Evolutionary conservation across 1,140 invertebrate genomes (phyloP).

Genomic region (Sminthurides bifidus): DNA sequence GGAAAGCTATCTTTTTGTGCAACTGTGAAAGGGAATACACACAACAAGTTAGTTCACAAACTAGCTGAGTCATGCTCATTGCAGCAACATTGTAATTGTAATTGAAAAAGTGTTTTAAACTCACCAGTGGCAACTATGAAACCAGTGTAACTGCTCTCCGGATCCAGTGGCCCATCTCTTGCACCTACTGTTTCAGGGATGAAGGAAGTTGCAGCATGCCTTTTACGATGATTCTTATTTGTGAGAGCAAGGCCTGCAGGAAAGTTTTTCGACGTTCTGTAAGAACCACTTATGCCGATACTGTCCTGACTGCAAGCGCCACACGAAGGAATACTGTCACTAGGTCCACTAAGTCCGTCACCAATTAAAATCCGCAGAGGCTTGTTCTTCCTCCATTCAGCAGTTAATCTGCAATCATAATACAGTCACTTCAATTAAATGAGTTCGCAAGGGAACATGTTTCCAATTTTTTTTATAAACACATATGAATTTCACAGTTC

Average conservation of each 20-base stretch:
- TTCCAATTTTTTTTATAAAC: no score
- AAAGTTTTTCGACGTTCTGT: slow-evolving; percentile 4
- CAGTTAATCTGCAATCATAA: slow-evolving; percentile 25
- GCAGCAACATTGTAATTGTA: no score
- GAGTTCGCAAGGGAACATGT: no score
- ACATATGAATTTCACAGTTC: no score
- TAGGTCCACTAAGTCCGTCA: no score
- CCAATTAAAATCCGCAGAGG: no score
- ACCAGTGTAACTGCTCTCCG: slow-evolving; percentile 63
- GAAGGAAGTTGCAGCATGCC: slow-evolving; percentile 11
- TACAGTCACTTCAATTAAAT: slow-evolving; percentile 7
- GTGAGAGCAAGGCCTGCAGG: slow-evolving; percentile 1
- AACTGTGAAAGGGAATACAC: neutral
- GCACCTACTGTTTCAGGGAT: slow-evolving; percentile 8
- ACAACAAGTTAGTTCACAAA: neutral
- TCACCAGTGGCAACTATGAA: slow-evolving; percentile 68
- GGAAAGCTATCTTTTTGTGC: no score
- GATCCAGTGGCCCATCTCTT: slow-evolving; percentile 57
- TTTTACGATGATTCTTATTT: slow-evolving; percentile 15
- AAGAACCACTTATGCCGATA: slow-evolving; percentile 4
- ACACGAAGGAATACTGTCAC: no score
- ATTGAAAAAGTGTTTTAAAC: no score
- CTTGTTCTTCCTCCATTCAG: no score
- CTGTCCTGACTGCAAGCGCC: no score
- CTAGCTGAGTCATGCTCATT: no score